Evolutionary conservation across 2,888 invertebrate species (phyloP).

Genomic region (Callyntrura guangdongensis): DNA sequence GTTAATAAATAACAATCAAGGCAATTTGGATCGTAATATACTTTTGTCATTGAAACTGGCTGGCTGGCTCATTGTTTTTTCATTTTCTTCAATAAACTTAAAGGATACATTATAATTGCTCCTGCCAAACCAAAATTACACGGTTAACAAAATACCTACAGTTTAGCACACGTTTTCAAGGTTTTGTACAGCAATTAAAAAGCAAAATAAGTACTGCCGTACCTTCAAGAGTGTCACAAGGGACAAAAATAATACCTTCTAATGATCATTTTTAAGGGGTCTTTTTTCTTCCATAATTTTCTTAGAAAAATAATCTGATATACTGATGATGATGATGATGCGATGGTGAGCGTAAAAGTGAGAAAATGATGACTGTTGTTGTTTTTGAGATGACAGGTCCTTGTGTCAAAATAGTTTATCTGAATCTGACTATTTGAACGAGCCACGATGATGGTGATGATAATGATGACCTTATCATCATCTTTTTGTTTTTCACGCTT

Average conservation of each 20-base stretch:
- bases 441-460: too few species aligned
- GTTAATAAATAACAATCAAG: neutral
- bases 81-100: constrained; percentile 13
- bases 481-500: constrained; percentile 19
- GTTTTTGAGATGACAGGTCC: constrained; percentile 50
- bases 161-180: constrained; percentile 32
- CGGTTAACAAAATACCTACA: too few species aligned
- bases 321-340: too few species aligned
- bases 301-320: constrained; percentile 37
- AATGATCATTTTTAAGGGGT: neutral
- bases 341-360: constrained; percentile 47
- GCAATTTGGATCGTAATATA: neutral
- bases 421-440: neutral
- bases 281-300: neutral
- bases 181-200: constrained; percentile 66
- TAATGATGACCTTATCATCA: constrained; percentile 9
- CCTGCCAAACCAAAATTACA: neutral
- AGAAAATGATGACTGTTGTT: constrained; percentile 53
- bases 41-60: constrained; percentile 37
- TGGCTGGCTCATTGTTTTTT: constrained; percentile 43
- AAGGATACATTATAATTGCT: constrained; percentile 11
- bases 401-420: neutral
- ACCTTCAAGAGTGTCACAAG: too few species aligned
- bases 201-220: too few species aligned
- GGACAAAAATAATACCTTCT: neutral